Percentiles rank a stretch among this genome's conserved stretches.
These are phyloP conservation scores for Standfussiana lucernea DNA, from an alignment of 2,888 invertebrate species.

Conservation along the genomic window DNA sequence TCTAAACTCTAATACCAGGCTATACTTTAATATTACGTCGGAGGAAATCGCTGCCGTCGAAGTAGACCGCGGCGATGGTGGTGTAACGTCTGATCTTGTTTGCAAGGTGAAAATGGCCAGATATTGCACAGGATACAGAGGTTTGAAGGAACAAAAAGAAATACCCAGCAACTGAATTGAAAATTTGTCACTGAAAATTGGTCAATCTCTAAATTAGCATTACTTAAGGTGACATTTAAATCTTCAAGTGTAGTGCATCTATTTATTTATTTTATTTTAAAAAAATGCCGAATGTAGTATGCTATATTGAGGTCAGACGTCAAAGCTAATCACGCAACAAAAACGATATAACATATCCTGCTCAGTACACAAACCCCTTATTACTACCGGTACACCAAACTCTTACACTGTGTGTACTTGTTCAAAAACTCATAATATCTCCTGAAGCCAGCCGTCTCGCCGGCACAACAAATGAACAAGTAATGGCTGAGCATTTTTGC, in stretches of 20 bases:
- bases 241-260: neutral
- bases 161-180: too few relatives aligned
- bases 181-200: neutral
- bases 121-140: too few relatives aligned
- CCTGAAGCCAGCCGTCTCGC: constrained; percentile 54
- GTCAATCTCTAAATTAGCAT: neutral
- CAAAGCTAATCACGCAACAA: neutral
- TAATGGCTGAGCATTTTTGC: constrained; percentile 74
- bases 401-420: constrained; percentile 35
- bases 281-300: neutral
- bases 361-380: neutral
- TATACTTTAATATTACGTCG: too few relatives aligned
- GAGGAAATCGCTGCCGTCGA: too few relatives aligned
- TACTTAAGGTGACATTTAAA: neutral
- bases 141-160: too few relatives aligned
- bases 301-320: neutral
- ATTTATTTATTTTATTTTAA: neutral
- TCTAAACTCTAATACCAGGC: too few relatives aligned
- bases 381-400: neutral
- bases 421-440: constrained; percentile 66
- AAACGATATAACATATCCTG: neutral
- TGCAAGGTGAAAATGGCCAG: too few relatives aligned
- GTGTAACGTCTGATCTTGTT: too few relatives aligned
- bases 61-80: too few relatives aligned
- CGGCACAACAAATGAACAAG: constrained; percentile 76